Base-by-base conservation (phyloP, 1,140 invertebrate genomes). In the Listronotus oregonensis region DNA sequence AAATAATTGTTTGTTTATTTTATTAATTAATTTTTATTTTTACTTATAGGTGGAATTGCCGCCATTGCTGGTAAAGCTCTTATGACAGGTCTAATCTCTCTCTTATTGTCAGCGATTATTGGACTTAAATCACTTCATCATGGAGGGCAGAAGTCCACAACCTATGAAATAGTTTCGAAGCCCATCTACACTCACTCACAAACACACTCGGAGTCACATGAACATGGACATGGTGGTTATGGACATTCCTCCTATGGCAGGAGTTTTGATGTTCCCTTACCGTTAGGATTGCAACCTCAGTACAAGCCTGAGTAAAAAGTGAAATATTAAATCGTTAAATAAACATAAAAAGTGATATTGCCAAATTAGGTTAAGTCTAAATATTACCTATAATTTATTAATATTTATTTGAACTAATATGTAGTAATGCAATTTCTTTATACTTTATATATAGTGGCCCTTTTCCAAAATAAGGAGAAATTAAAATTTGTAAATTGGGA, bases 131-230 rank as follows among this genome's bases (percentile, higher is more conserved):
- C 88, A 0, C 72, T 91, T 15, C 83, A 87, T 0, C 73, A 83
- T 8, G 85, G 86, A 12, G 85, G 86, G 12, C 85, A 87, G 15
- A 89, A 90, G 68, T 89, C 87, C 14, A 91, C 90, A 0, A 92
- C 90, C 0, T 93, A 93, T 73, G 91, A 93, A 78, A 91, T 93
- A 46, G 87, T 93, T 17, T 87, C 89, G 52, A 93, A 92, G 69
- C 91, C 91, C 0, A 83, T 92, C 0, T 90, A 92, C 75, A 84
- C 85, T 0, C 87, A 87, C 44, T 83, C 86, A 0, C 89, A 91
- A 66, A 85, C 85, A 0, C 90, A 92, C 63, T 91, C 90, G 85
- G n/a, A 86, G 0, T 84, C 81, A 8, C 82, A 90, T 74, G 81
- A 82, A 11, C 57, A 81, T 78, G 31, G 86, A 84, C 64, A 82